Base-by-base conservation (phyloP, 2,113 vertebrate species). In the Oostethus manadensis region DNA sequence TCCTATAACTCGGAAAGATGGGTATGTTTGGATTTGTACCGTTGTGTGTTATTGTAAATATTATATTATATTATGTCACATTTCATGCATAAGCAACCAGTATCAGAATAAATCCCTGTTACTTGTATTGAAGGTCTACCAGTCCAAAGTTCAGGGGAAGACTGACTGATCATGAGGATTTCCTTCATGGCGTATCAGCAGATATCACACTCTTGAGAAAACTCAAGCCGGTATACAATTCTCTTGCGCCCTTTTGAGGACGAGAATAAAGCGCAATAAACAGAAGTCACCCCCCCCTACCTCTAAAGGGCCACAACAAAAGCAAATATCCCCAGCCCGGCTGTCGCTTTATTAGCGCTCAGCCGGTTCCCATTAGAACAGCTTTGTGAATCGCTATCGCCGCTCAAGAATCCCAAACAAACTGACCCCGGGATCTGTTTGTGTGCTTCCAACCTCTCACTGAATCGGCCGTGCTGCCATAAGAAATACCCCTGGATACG, bases 341-440 rank as follows among this genome's bases (percentile, higher is more conserved):
- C 73, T n/a, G 58, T 70, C 56, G 79, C 71, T 78, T 79, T 80
- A 78, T 86, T 84, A 77, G 60, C 23, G 10, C 69, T 80, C 86
- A 88, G 83, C 81, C 85, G 87, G 80, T 76, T 88, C 74, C 84
- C 82, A 85, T 88, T 89, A 86, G 83, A 80, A 74, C 58, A 65
- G 62, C 77, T 86, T 79, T 88, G 86, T 84, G 84, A 88, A 82
- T 74, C 76, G 71, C 80, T 84, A 72, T 86, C 73, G 79, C 71
- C 66, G 69, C 75, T 71, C 76, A 86, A 83, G 81, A 84, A 86
- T 87, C 79, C 79, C 84, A 84, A 87, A 88, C 84, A 81, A 80
- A 79, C 75, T 62, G 71, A 81, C 73, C 77, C 59, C 71, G 35
- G 10, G 59, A 56, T 77, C 76, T 84, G 66, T 83, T 82, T 85